Evolutionary conservation across 2,113 vertebrate species (phyloP), one percentile per base, ranked within the genome.

Genomic region (Pituophis catenifer): DNA sequence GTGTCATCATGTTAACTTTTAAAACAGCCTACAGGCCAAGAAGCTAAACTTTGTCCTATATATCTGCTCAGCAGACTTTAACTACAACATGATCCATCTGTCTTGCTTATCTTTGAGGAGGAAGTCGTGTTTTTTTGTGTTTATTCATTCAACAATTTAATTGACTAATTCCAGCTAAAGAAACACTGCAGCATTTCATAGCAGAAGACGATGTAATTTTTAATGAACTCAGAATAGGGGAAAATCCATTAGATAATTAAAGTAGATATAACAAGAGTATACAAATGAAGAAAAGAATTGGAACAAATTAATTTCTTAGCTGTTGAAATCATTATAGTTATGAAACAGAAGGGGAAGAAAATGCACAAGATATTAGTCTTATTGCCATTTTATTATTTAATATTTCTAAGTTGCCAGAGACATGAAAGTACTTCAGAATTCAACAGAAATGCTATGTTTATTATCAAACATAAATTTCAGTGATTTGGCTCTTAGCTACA

Each of bases 201-300:
- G 11, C 62, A 92, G 93, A 94, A 93, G 94, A 50, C 92, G 94
- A 93, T 94, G 94, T 91, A 95, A 94, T 94, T 95, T 96, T 96
- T 96, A 97, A 97, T 96, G 95, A 96, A 96, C 86, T 93, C 8
- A 95, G 95, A 96, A 96, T 94, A 95, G 8, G 95, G 95, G 93
- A 94, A 95, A 95, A 95, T 94, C 94, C 94, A 92, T 88, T 57
- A 91, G 94, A 96, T 97, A 96, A 96, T 96, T 97, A 96, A 96
- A 96, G 81, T 86, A 97, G 96, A 95, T 96, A 48, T 95, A 96
- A 96, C 93, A 95, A 96, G 92, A 91, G 92, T 53, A 90, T 91
- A 95, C 70, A 95, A 95, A 97, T 94, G 94, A 96, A 91, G 93
- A 93, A 96, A 95, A 95, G 1, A 96, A 96, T 94, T 94, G 90